These are phyloP conservation scores for Arrhamphus sclerolepis DNA, from an alignment of 2,797 vertebrate genomes.

Conservation along the genomic window DNA sequence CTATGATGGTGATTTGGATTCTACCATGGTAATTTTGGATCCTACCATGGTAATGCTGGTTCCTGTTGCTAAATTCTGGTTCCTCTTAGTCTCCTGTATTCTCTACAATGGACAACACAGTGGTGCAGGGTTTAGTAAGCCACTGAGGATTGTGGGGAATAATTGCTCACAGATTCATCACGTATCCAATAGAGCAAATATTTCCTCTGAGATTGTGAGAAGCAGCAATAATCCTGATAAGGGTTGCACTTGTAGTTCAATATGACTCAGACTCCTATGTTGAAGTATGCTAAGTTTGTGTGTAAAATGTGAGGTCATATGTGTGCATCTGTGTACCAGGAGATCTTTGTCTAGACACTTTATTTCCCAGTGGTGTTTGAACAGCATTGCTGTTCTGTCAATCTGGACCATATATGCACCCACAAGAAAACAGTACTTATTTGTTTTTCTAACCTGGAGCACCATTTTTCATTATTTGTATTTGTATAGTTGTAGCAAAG, in stretches of 20 bases:
- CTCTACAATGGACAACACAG: too few relatives aligned
- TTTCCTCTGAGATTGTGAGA: slow-evolving; percentile 48
- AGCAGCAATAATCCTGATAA: slow-evolving; percentile 55
- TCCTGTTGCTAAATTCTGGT: too few relatives aligned
- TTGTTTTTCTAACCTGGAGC: not conserved
- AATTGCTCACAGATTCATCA: slow-evolving; percentile 63
- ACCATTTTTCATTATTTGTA: not conserved
- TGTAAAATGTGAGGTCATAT: slow-evolving; percentile 4
- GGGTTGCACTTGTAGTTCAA: slow-evolving; percentile 34
- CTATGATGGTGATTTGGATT: too few relatives aligned
- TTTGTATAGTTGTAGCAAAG: too few relatives aligned
- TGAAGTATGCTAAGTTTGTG: not conserved
- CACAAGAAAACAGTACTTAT: slow-evolving; percentile 11
- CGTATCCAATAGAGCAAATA: slow-evolving; percentile 46
- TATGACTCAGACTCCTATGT: slow-evolving; percentile 26
- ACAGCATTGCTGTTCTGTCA: slow-evolving; percentile 11
- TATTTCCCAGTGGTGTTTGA: slow-evolving; percentile 28
- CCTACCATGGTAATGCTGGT: too few relatives aligned
- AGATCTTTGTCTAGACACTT: slow-evolving; percentile 15
- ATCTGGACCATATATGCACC: not conserved
- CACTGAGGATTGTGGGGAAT: slow-evolving; percentile 37
- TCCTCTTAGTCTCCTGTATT: too few relatives aligned
- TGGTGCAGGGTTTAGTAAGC: too few relatives aligned
- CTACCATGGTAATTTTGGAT: too few relatives aligned
- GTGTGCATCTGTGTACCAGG: not conserved